Evolutionary conservation across 2,888 invertebrate genomes (phyloP).

Genomic region (Hirudinaria manillensis): DNA sequence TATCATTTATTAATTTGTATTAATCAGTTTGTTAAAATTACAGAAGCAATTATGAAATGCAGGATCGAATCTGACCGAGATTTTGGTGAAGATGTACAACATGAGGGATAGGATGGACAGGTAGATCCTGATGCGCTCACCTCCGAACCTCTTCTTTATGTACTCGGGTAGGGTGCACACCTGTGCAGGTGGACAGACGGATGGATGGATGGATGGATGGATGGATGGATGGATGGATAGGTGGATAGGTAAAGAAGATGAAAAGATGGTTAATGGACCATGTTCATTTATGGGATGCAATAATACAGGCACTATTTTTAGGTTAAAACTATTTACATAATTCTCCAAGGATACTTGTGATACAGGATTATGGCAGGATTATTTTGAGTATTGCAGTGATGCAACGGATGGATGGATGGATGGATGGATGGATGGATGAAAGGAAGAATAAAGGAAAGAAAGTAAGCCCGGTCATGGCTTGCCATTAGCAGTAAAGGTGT

Average conservation of each 20-base stretch:
- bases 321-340: too few relatives aligned
- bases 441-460: too few relatives aligned
- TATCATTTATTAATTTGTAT: not conserved
- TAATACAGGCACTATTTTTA: too few relatives aligned
- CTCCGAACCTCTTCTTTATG: slow-evolving; percentile 55
- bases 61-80: slow-evolving; percentile 50
- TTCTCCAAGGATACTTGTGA: too few relatives aligned
- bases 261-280: not conserved
- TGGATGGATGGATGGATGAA: too few relatives aligned
- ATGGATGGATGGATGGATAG: not conserved
- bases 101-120: slow-evolving; percentile 52
- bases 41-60: not conserved
- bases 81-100: slow-evolving; percentile 55
- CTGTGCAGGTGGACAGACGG: slow-evolving; percentile 39
- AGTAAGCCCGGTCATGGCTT: too few relatives aligned
- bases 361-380: too few relatives aligned
- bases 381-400: too few relatives aligned
- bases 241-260: not conserved
- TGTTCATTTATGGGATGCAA: too few relatives aligned
- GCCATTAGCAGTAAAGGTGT: too few relatives aligned
- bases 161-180: slow-evolving; percentile 55
- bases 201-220: not conserved
- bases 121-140: slow-evolving; percentile 51
- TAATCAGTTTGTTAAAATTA: not conserved
- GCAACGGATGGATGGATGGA: too few relatives aligned